Conservation (phyloP, 2,113 vertebrate genomes). For the Platanista minor region DNA sequence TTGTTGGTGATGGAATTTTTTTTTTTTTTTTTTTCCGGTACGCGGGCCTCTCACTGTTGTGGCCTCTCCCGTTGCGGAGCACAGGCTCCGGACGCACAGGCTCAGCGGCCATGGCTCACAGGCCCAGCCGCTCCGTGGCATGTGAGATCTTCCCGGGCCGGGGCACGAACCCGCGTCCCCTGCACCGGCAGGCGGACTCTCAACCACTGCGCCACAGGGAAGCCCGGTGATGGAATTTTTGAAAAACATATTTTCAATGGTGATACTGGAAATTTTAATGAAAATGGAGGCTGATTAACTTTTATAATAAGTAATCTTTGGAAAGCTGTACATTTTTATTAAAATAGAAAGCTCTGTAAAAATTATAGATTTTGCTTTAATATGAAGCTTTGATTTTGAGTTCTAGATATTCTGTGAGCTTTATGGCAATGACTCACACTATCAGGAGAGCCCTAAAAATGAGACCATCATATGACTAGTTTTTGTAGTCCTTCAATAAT, state of each 20-base stretch:
- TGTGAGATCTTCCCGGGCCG: too few relatives aligned
- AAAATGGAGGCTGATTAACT: not conserved
- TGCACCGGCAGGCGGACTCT: too few relatives aligned
- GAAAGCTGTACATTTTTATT: constrained; percentile 25
- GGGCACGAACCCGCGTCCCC: too few relatives aligned
- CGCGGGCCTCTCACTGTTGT: too few relatives aligned
- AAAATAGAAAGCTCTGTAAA: not conserved
- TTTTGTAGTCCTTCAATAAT: not conserved
- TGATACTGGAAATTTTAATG: not conserved
- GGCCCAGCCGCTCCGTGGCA: too few relatives aligned
- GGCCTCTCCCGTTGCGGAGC: too few relatives aligned
- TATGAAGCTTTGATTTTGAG: constrained; percentile 28
- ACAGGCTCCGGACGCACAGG: too few relatives aligned
- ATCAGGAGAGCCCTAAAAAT: constrained; percentile 8
- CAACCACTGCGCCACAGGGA: too few relatives aligned
- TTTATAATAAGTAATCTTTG: not conserved
- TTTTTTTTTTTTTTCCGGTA: too few relatives aligned
- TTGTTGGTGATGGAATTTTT: constrained; percentile 19
- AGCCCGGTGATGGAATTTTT: constrained; percentile 22
- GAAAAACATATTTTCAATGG: not conserved
- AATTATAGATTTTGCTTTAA: not conserved
- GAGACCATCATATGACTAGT: not conserved
- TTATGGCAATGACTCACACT: not conserved
- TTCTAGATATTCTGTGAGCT: not conserved
- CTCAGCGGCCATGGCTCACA: too few relatives aligned